A percentile compares a stretch with the other conserved stretches of the same genome.
Evolutionary conservation across 2,113 vertebrate species (phyloP).

Genomic region (Zingel zingel): DNA sequence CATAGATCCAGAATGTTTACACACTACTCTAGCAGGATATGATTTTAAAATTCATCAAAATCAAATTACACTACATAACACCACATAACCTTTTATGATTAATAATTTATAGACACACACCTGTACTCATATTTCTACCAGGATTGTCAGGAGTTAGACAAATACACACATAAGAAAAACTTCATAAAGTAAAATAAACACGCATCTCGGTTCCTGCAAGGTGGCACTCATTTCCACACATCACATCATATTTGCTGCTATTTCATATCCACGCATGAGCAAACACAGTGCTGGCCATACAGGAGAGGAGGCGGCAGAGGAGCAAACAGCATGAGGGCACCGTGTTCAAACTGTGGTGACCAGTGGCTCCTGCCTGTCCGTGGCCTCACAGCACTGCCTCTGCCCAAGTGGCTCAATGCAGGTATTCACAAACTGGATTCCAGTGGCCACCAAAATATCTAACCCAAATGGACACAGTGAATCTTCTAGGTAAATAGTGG

Average conservation of each 20-base stretch:
- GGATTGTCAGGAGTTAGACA: constrained; percentile 53
- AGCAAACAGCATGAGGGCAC: constrained; percentile 78
- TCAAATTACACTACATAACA: constrained; percentile 34
- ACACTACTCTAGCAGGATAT: neutral
- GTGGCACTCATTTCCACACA: constrained; percentile 69
- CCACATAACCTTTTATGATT: constrained; percentile 30
- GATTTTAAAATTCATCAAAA: constrained; percentile 35
- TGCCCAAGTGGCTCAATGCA: constrained; percentile 78
- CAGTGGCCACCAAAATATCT: constrained; percentile 77
- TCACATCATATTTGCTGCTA: constrained; percentile 77
- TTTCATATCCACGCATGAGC: constrained; percentile 77
- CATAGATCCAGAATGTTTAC: neutral
- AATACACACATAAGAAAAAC: constrained; percentile 52
- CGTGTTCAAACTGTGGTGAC: constrained; percentile 82
- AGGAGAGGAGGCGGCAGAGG: constrained; percentile 69
- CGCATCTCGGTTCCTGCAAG: constrained; percentile 42
- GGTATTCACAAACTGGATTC: constrained; percentile 82
- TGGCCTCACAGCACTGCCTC: constrained; percentile 68
- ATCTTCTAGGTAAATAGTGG: constrained; percentile 82
- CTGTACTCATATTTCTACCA: constrained; percentile 13
- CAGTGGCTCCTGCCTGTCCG: constrained; percentile 80
- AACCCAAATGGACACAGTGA: constrained; percentile 74
- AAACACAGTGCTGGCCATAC: constrained; percentile 76
- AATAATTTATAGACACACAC: constrained; percentile 33
- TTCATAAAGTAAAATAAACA: constrained; percentile 63